Conservation (phyloP, 2,797 vertebrate genomes). For the Scolopax bukidnonensis region DNA sequence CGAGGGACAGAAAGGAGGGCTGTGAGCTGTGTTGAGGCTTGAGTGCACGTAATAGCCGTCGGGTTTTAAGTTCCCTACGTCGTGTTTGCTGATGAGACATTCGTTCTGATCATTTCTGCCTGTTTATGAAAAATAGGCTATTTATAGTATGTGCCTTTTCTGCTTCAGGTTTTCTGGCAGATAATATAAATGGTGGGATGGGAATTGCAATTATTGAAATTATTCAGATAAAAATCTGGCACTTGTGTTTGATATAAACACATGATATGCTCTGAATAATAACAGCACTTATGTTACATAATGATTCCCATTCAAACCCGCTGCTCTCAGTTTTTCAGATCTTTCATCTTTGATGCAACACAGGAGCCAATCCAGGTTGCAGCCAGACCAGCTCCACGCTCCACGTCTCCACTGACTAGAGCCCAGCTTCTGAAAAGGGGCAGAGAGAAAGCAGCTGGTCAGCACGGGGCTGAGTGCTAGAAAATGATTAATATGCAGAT, state of each 20-base stretch:
- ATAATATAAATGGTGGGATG: slow-evolving; percentile 39
- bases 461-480: neutral
- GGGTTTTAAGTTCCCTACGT: slow-evolving; percentile 37
- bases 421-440: neutral
- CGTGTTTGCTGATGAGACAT: slow-evolving; percentile 51
- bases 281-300: slow-evolving; percentile 48
- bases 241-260: slow-evolving; percentile 44
- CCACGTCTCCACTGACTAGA: neutral
- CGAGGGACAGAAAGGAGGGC: slow-evolving; percentile 29
- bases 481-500: neutral
- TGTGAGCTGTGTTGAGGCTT: slow-evolving; percentile 41
- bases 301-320: slow-evolving; percentile 50
- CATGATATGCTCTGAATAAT: slow-evolving; percentile 48
- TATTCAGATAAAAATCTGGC: slow-evolving; percentile 66
- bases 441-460: neutral
- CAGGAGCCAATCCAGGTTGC: neutral
- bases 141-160: slow-evolving; percentile 37
- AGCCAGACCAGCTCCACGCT: neutral
- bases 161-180: slow-evolving; percentile 36
- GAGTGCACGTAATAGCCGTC: slow-evolving; percentile 33
- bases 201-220: slow-evolving; percentile 64
- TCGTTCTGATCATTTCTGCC: slow-evolving; percentile 63
- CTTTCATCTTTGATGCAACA: slow-evolving; percentile 23
- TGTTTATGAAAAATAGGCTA: slow-evolving; percentile 56
- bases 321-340: slow-evolving; percentile 35